Conservation (phyloP, 2,113 vertebrate species). For the Lampris megalopsis region DNA sequence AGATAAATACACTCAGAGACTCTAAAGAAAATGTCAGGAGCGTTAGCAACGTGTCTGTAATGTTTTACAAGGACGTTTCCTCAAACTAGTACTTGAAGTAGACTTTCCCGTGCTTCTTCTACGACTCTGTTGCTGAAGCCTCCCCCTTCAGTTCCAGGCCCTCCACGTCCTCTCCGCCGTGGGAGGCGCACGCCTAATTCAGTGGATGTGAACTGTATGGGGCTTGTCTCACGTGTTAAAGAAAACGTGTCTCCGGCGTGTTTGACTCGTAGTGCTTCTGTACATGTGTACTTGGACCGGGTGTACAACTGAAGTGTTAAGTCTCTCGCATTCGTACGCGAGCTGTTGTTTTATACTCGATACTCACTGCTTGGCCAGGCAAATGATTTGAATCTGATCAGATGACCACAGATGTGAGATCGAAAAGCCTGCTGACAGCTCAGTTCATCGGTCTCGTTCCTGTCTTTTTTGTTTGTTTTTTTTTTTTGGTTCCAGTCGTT, state of each 20-base stretch:
- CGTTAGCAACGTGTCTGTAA: constrained; percentile 54
- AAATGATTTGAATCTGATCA: constrained; percentile 42
- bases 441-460: neutral
- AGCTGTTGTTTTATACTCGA: constrained; percentile 57
- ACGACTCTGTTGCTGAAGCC: constrained; percentile 3
- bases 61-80: constrained; percentile 63
- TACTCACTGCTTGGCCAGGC: constrained; percentile 35
- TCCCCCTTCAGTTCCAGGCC: constrained; percentile 16
- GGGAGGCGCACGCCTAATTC: constrained; percentile 47
- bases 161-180: constrained; percentile 30
- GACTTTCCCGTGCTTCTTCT: constrained; percentile 42
- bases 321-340: constrained; percentile 47
- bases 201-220: constrained; percentile 65
- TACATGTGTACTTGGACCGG: constrained; percentile 59
- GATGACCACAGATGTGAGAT: constrained; percentile 45
- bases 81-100: constrained; percentile 69
- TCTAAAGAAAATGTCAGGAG: constrained; percentile 36
- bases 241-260: constrained; percentile 59
- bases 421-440: constrained; percentile 25
- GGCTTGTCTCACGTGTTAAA: constrained; percentile 59
- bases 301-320: constrained; percentile 49
- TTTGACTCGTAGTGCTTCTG: constrained; percentile 67
- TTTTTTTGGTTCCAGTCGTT: constrained; percentile 28
- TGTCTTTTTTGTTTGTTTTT: constrained; percentile 10
- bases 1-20: constrained; percentile 30